Evolutionary conservation across 2,888 invertebrate genomes (phyloP), one percentile per base, ranked within the genome.

Genomic region (Neocrepidodera transversa): DNA sequence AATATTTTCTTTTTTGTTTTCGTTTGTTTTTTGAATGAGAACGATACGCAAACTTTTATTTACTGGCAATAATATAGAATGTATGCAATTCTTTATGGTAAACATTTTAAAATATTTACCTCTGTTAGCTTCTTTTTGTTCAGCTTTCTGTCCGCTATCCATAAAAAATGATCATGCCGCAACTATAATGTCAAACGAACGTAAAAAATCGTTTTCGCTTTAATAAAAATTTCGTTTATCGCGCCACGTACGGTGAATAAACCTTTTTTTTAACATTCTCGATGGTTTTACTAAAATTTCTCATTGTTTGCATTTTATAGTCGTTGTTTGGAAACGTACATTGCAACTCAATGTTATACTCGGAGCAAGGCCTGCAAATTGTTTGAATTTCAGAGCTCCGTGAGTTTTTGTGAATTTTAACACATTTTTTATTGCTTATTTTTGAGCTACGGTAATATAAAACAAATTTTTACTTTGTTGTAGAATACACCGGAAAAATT

Each of bases 391-490:
- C n/a, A n/a, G n/a, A n/a, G n/a, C n/a, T n/a, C n/a, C n/a, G n/a
- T n/a, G n/a, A n/a, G 26, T 45, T 13, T 45, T 28, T 23, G 45
- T 18, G 45, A 45, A 26, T 26, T 45, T 11, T 45, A 26, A 8
- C 45, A 11, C 28, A 28, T 45, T 45, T 45, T 45, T 28, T 45
- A 23, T 20, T 10, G 45, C 18, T 45, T 23, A 14, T 45, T 45
- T n/a, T 45, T 45, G 45, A 45, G 16, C 13, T 45, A 45, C 13
- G 28, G 26, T 45, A 16, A 13, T 45, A 26, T 26, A 45, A 45
- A 45, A 45, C 45, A 45, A 45, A 45, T 45, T 45, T 45, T 26
- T 45, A 26, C 45, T 26, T 45, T 45, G 45, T 45, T 17, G 10
- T 11, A 17, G 38, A 3, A 5, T 32, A n/a, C 32, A 32, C 11